Conservation (phyloP, 2,888 invertebrate species). For the Glyphotaelius pellucidus region DNA sequence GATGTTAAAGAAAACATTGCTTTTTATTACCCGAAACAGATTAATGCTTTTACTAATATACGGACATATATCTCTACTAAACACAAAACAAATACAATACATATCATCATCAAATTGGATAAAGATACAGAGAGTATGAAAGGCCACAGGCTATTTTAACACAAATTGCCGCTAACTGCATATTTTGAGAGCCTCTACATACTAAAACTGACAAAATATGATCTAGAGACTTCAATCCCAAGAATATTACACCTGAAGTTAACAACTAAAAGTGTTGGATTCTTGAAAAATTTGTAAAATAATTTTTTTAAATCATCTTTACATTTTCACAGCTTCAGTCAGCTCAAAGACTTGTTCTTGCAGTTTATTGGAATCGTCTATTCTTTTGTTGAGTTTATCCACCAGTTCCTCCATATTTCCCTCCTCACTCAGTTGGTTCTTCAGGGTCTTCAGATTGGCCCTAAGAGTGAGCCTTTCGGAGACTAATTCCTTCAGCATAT, state of each 20-base stretch:
- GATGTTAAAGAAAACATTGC: neutral
- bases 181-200: no score
- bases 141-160: no score
- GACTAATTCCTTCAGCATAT: conserved; percentile 68
- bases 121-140: no score
- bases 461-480: conserved; percentile 74
- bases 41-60: neutral
- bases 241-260: neutral
- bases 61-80: neutral
- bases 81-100: no score
- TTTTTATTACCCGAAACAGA: neutral
- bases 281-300: neutral
- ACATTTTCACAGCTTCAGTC: conserved; percentile 75
- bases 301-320: conserved; percentile 7
- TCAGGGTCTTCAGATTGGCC: conserved; percentile 63
- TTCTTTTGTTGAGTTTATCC: conserved; percentile 72
- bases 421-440: conserved; percentile 72
- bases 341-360: conserved; percentile 75
- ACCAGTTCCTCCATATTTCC: conserved; percentile 74
- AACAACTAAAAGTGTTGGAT: neutral
- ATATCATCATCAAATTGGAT: neutral
- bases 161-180: no score
- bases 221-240: neutral
- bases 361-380: conserved; percentile 73
- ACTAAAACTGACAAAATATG: no score